Evolutionary conservation across 1,140 invertebrate species (phyloP).

Genomic region (Eciton burchellii): DNA sequence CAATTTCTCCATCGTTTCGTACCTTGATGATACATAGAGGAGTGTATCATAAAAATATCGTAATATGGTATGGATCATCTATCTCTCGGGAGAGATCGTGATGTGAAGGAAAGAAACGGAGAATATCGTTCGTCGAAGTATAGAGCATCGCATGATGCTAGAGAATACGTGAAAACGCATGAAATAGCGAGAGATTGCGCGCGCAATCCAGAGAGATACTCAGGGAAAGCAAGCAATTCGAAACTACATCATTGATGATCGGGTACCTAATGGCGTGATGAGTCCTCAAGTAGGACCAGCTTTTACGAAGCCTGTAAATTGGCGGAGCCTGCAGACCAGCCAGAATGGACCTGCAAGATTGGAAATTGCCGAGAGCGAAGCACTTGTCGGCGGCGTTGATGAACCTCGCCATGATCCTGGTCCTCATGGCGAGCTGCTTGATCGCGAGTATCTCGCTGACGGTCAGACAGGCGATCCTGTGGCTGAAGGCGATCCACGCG

Average conservation of each 20-base stretch:
- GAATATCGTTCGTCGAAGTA: not conserved
- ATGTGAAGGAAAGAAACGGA: not conserved
- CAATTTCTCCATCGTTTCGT: slow-evolving; percentile 84
- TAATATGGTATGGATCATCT: not conserved
- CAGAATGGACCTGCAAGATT: slow-evolving; percentile 86
- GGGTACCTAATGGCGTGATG: slow-evolving; percentile 84
- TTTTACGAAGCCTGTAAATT: slow-evolving; percentile 84
- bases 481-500: slow-evolving; percentile 86
- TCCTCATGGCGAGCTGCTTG: slow-evolving; percentile 81
- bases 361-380: slow-evolving; percentile 85
- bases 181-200: no score
- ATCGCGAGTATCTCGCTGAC: slow-evolving; percentile 84
- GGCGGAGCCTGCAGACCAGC: slow-evolving; percentile 86
- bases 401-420: slow-evolving; percentile 85
- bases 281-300: slow-evolving; percentile 85
- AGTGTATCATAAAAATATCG: no score
- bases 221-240: no score
- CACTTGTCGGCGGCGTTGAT: slow-evolving; percentile 86
- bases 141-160: not conserved
- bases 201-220: no score
- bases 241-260: not conserved
- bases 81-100: not conserved
- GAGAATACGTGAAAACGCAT: not conserved
- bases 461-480: slow-evolving; percentile 85
- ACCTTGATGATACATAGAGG: slow-evolving; percentile 68